Evolutionary conservation across 2,888 invertebrate species (phyloP).

Genomic region (Buathra laborator): DNA sequence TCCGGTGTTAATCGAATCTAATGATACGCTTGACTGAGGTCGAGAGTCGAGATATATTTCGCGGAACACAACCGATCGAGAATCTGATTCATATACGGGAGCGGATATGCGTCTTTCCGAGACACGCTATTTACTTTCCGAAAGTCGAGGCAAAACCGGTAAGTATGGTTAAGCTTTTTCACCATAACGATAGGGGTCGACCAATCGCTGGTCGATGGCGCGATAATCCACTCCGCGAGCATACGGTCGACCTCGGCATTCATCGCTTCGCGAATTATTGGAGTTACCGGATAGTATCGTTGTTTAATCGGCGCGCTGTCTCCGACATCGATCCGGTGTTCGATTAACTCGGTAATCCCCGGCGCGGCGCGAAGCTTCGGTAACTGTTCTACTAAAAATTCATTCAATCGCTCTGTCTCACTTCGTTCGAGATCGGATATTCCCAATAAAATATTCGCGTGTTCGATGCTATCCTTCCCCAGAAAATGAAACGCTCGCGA

Average conservation of each 20-base stretch:
- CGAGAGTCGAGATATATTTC: constrained; percentile 63
- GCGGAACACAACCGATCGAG: constrained; percentile 57
- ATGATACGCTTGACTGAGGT: constrained; percentile 37
- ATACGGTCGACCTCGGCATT: not conserved
- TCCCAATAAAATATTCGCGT: too few species aligned
- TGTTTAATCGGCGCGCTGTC: constrained; percentile 8
- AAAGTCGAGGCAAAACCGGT: constrained; percentile 66
- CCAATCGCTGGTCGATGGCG: not conserved
- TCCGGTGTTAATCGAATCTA: constrained; percentile 68
- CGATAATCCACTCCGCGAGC: not conserved
- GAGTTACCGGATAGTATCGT: too few species aligned
- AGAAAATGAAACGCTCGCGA: not conserved
- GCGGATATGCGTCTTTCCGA: constrained; percentile 65
- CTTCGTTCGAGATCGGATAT: too few species aligned
- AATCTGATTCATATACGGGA: constrained; percentile 64
- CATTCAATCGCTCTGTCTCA: too few species aligned
- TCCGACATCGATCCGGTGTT: constrained; percentile 10
- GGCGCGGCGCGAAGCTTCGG: not conserved
- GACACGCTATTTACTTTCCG: constrained; percentile 59
- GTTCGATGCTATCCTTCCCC: not conserved
- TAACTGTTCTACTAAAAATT: too few species aligned
- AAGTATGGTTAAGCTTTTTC: constrained; percentile 54
- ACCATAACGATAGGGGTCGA: constrained; percentile 56
- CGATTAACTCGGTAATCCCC: not conserved
- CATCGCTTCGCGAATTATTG: too few species aligned